Base-by-base conservation (phyloP, 1,140 invertebrate genomes). In the Drosophila auraria region DNA sequence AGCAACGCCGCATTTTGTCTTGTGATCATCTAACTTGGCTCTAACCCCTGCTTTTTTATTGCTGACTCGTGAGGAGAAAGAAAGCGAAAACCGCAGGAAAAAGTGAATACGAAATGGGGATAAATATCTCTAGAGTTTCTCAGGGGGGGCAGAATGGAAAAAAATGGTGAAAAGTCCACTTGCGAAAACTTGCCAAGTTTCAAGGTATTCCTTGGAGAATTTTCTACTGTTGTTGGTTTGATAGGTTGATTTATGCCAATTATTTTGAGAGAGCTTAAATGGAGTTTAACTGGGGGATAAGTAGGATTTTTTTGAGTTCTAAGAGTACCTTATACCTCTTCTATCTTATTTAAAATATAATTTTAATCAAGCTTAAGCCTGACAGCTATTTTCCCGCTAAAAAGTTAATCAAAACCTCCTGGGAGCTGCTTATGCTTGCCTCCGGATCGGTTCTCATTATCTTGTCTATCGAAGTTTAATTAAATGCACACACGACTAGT, bases 1-100 rank as follows among this genome's bases (percentile, higher is more conserved):
- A 87, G 65, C 64, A 63, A 70, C 64, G 77, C 63, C 66, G 61
- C 71, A 87, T 80, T 83, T 75, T 80, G 50, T 71, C 83, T 83
- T 77, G 80, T 83, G 87, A 87, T 83, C 83, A 71, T 64, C 71
- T 66, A 70, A 66, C 62, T 77, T 76, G 68, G 54, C 69, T 40
- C 51, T 56, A 59, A 38, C 7, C 58, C n/a, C 40, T 5, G 20
- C 12, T 73, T 38, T 42, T 23, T 68, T 68, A 62, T 44, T 73
- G 68, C 56, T 61, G 54, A 61, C 36, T 49, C 12, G 45, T 3
- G 38, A 14, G 53, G 12, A n/a, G 15, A 25, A 58, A 51, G 20
- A 54, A 44, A 44, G 38, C 50, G 38, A 47, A 57, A 76, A 36
- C 66, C 70, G 15, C 54, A 53, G 27, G 38, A 60, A 69, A 69